These are phyloP conservation scores for Darevskia nairensis DNA, from an alignment of 2,797 vertebrate species.

Conservation along the genomic window DNA sequence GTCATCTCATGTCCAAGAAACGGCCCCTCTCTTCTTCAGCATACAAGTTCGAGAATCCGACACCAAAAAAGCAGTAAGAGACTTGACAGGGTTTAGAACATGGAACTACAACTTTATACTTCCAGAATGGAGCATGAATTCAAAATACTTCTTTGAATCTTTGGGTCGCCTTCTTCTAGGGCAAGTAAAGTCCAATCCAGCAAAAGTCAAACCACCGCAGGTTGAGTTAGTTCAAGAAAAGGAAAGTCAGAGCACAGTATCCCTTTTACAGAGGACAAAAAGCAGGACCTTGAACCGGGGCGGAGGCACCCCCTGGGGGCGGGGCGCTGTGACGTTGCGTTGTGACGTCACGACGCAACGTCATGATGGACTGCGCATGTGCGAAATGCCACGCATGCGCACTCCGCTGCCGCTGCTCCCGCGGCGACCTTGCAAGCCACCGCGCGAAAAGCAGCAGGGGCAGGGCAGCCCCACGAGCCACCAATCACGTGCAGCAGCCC, in stretches of 20 bases:
- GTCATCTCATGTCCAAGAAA: background rate
- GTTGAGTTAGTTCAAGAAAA: background rate
- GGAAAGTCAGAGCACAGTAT: background rate
- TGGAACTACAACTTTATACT: background rate
- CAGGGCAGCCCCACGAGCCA: too few species aligned
- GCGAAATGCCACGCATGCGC: too few species aligned
- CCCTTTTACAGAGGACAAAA: background rate
- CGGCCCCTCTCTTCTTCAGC: background rate
- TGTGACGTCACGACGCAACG: too few species aligned
- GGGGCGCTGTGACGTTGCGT: too few species aligned
- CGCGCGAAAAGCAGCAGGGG: too few species aligned
- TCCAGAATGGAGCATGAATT: background rate
- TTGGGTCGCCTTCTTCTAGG: background rate
- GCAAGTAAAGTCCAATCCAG: background rate
- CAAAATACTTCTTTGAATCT: background rate
- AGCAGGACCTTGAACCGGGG: background rate
- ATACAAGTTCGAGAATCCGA: background rate
- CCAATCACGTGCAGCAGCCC: too few species aligned
- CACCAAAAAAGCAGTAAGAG: rapidly evolving
- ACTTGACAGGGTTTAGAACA: background rate
- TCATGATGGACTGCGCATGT: too few species aligned
- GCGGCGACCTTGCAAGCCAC: too few species aligned
- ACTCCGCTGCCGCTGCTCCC: too few species aligned
- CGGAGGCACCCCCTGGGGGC: too few species aligned
- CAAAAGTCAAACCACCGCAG: background rate